Evolutionary conservation across 1,140 invertebrate species (phyloP), one percentile per base, ranked within the genome.

Genomic region (Spodoptera litura): DNA sequence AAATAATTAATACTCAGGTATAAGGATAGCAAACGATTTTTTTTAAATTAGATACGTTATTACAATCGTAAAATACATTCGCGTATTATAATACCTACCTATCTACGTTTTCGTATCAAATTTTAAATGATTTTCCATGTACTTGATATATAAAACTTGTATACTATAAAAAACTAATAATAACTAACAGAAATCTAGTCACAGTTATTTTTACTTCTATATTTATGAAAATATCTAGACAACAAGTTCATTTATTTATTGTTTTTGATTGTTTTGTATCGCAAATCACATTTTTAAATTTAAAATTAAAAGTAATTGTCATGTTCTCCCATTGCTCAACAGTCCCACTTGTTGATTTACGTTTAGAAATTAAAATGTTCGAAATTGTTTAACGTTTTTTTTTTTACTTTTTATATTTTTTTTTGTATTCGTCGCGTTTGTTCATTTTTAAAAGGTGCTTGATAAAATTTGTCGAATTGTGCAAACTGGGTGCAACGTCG

Each of bases 41-140:
- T 72, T 72, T 73, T 79, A 25, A 25, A 80, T 83, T 87, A 85
- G 66, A 80, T 82, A 84, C 81, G 80, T 86, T 85, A 79, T 86
- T 87, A 88, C 87, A 90, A 87, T 87, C 89, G 85, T 91, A 91
- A 89, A 90, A 88, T 93, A 91, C 86, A 91, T 89, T 91, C 85
- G 83, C 90, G 88, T 93, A 92, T 92, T 94, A 92, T 90, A 94
- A 93, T 92, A 90, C 89, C 91, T 94, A 94, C 89, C 93, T 93
- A 94, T 85, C 91, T 93, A 94, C 88, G 80, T 83, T 93, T 92
- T 94, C 88, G 90, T 94, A 93, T 92, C 89, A 91, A 93, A 90
- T 90, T 91, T 78, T 89, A 89, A 86, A 87, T 90, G 86, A 82
- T 88, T 90, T 85, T 80, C 79, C 74, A 84, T 85, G 78, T 80